Base-by-base conservation (phyloP, 2,113 vertebrate genomes). In the Dendrocopos noguchii region DNA sequence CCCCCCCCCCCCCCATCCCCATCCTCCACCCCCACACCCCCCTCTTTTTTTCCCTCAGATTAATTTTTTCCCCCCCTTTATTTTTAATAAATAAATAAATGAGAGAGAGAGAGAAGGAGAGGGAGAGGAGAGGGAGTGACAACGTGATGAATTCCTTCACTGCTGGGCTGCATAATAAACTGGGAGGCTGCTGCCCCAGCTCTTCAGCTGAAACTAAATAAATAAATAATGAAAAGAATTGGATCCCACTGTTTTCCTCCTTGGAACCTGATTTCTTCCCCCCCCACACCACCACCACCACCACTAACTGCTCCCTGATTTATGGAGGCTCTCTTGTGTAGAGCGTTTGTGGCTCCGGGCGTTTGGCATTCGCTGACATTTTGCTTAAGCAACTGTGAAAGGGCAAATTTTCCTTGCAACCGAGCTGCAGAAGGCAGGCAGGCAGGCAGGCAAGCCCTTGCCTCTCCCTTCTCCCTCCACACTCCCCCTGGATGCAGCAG, bases 291-390 rank as follows among this genome's bases (percentile, higher is more conserved):
- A 17, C 16, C 47, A 20, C 47, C 21, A 20, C 21, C 20, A 20
- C 10, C 86, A 94, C 95, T 97, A 98, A 98, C 97, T 95, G 97
- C 95, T 96, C 94, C 90, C 97, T 98, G 98, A 98, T 98, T 98
- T 98, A 99, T 99, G 98, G 97, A 93, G 61, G 68, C 79, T 90
- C 96, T 93, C 94, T 97, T 98, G 97, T 94, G 85, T 70, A 82
- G 94, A 97, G 97, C 98, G 97, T 97, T 98, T 65, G 98, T 95
- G 97, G 93, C 97, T 97, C 95, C 79, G 63, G 95, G 90, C 90
- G 46, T 95, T 97, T 95, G 96, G 96, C 94, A 91, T 97, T 97
- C 95, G 89, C 90, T 97, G 95, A 97, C 97, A 97, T 96, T 97
- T 97, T 14, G 50, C 92, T 94, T 94, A 71, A 96, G 90, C 95